phyloP scores from a whole-genome alignment of 1,140 invertebrate genomes.

The Bombus consobrinus region DNA sequence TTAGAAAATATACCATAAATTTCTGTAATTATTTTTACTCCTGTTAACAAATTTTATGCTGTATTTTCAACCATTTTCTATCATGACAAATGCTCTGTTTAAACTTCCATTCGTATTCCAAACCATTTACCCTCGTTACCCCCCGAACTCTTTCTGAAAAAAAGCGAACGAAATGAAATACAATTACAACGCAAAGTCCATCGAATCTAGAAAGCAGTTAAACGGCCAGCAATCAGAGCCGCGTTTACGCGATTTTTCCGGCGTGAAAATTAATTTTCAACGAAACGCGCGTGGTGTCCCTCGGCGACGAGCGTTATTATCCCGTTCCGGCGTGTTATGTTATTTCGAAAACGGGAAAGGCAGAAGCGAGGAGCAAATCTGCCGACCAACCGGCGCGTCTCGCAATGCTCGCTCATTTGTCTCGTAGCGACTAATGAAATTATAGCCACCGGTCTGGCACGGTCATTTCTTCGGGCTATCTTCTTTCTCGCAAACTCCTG shows the following conservation, averaged over 20 bases:
- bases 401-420: slow-evolving; percentile 82
- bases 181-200: background rate
- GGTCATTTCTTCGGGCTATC: slow-evolving; percentile 72
- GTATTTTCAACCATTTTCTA: background rate
- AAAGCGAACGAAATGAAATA: background rate
- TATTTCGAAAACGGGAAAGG: slow-evolving; percentile 58
- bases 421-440: slow-evolving; percentile 82
- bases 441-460: slow-evolving; percentile 75
- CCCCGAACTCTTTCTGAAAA: background rate
- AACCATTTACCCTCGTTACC: background rate
- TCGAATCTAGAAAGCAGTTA: background rate
- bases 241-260: slow-evolving; percentile 42
- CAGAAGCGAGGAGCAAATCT: slow-evolving; percentile 69
- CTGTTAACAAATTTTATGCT: background rate
- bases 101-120: background rate
- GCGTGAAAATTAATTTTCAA: slow-evolving; percentile 58
- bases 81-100: background rate
- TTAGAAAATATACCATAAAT: background rate
- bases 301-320: slow-evolving; percentile 50
- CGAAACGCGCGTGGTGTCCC: slow-evolving; percentile 19
- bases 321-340: slow-evolving; percentile 68
- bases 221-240: background rate
- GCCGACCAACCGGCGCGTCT: slow-evolving; percentile 81
- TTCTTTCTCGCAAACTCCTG: slow-evolving; percentile 41
- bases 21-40: background rate